Percentiles rank a stretch among this genome's conserved stretches.
Evolutionary conservation across 2,888 invertebrate genomes (phyloP).

Genomic region (Piscicola geometra): DNA sequence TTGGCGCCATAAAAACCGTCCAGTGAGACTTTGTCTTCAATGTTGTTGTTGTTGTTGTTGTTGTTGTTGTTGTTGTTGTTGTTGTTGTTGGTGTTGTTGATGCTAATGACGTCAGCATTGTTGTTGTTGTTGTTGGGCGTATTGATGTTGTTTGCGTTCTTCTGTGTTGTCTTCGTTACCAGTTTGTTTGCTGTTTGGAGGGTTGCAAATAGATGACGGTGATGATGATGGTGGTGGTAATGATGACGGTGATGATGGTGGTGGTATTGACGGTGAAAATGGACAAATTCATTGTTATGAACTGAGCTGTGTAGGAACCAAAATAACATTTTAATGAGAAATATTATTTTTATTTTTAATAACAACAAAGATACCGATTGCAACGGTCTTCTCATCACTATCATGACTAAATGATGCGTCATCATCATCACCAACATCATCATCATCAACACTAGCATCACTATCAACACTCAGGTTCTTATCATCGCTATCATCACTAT

Average conservation of each 20-base stretch:
- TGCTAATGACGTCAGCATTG: not conserved
- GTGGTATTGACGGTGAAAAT: too few species aligned
- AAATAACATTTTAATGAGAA: too few species aligned
- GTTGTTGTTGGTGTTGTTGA: too few species aligned
- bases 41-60: constrained; percentile 10
- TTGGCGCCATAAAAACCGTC: not conserved
- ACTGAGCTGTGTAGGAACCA: too few species aligned
- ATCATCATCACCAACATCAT: not conserved
- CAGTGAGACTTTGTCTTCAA: not conserved
- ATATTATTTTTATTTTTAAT: too few species aligned
- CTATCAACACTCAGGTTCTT: not conserved
- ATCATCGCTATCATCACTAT: constrained; percentile 6
- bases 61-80: not conserved
- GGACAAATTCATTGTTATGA: too few species aligned
- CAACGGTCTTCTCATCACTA: not conserved
- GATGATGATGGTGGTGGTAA: too few species aligned
- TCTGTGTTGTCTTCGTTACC: not conserved
- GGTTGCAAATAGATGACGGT: too few species aligned
- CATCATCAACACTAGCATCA: not conserved
- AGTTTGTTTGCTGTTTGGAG: too few species aligned
- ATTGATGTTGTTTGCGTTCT: not conserved
- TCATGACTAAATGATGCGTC: constrained; percentile 1
- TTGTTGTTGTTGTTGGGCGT: not conserved
- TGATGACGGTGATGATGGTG: too few species aligned
- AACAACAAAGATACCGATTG: too few species aligned